These are phyloP conservation scores for Halictus quadricinctus DNA, from an alignment of 2,888 invertebrate species.

Conservation along the genomic window DNA sequence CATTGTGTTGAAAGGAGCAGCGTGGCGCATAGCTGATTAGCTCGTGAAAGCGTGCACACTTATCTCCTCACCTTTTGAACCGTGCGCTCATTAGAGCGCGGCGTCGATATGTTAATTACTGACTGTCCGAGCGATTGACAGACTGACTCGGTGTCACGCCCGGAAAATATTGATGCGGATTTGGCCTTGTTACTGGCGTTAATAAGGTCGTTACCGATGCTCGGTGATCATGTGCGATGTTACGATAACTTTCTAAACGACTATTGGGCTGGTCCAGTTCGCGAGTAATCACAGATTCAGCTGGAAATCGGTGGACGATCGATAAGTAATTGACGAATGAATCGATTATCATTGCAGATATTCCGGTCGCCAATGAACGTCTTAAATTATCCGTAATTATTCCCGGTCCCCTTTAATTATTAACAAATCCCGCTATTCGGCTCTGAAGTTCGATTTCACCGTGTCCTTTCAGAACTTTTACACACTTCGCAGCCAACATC, in stretches of 20 bases:
- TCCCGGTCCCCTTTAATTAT: background rate
- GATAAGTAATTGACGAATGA: background rate
- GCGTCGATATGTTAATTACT: conserved; percentile 7
- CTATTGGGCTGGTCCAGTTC: conserved; percentile 1
- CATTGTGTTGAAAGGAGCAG: background rate
- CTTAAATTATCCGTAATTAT: background rate
- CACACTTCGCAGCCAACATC: background rate
- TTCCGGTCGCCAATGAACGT: background rate
- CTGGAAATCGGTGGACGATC: background rate
- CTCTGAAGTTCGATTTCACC: background rate
- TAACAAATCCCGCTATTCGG: background rate
- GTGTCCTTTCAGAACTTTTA: background rate
- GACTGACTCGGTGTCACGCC: background rate
- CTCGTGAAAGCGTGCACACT: background rate
- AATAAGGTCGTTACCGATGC: conserved; percentile 19
- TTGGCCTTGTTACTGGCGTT: conserved; percentile 35
- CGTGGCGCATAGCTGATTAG: background rate
- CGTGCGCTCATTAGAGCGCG: background rate
- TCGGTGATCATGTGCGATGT: conserved; percentile 5
- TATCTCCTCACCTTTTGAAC: background rate
- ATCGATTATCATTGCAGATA: background rate
- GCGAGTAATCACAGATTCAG: background rate
- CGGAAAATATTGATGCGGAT: conserved; percentile 21
- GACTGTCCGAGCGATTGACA: background rate
- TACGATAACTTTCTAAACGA: conserved; percentile 39